Evolutionary conservation across 2,113 vertebrate genomes (phyloP), one percentile per base, ranked within the genome.

Genomic region (Oryzias woworae): DNA sequence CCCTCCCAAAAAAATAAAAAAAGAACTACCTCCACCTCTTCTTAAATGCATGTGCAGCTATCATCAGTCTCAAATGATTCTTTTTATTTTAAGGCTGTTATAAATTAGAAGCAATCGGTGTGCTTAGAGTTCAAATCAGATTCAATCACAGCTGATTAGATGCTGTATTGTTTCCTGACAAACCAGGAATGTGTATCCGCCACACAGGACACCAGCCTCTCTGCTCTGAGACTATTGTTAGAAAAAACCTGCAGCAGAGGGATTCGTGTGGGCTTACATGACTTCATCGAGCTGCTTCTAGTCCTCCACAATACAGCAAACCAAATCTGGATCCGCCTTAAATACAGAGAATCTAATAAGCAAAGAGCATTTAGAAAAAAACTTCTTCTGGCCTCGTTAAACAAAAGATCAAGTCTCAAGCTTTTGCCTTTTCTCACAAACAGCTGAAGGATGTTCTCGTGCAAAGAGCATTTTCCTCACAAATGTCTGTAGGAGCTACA

Each of bases 131-230:
- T 36, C 36, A 36, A 36, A 36, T 36, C 36, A 36, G 36, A 36
- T 36, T 12, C 36, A 12, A 36, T 36, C 28, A 48, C 6, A 3
- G 36, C 26, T 53, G 59, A 60, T 71, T 59, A 53, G 47, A 70
- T 36, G 15, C 13, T 13, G 44, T 26, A 45, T n/a, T n/a, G 17
- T 69, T 64, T 62, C 58, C 53, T 53, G 58, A 58, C 47, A 52
- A 46, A 56, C 31, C 63, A 58, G 64, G 54, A 74, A 64, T 57
- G 28, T 48, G 65, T 53, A 54, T 76, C 60, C 53, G 61, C 59
- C 58, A 80, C 71, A 69, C 61, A 62, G 56, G 66, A 77, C 79
- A 74, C 78, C 53, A 69, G 60, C 63, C 26, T 66, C 45, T 70
- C n/a, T 48, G 57, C 64, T 63, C 45, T 53, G 7, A 45, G 55